phyloP scores from a whole-genome alignment of 2,888 invertebrate species.

The Cheilosia urbana region DNA sequence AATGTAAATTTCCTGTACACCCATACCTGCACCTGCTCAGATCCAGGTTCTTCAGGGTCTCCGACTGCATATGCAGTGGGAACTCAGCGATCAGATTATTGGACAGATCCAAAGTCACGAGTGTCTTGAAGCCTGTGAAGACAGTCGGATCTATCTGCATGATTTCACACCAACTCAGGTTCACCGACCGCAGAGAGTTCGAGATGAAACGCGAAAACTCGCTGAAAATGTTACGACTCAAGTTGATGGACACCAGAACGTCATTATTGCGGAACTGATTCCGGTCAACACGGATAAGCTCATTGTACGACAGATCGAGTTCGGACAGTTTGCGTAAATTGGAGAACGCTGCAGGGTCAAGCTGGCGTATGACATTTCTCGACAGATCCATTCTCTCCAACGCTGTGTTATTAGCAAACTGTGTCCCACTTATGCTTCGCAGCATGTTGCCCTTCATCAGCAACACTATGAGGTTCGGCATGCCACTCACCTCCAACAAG shows the following conservation, averaged over 20 bases:
- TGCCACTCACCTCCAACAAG: slow-evolving; percentile 86
- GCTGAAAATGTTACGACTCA: slow-evolving; percentile 88
- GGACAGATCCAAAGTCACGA: slow-evolving; percentile 87
- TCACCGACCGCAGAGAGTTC: slow-evolving; percentile 85
- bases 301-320: slow-evolving; percentile 89
- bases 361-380: slow-evolving; percentile 86
- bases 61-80: slow-evolving; percentile 87
- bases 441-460: slow-evolving; percentile 88
- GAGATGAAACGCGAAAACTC: slow-evolving; percentile 86
- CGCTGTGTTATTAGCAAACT: slow-evolving; percentile 87
- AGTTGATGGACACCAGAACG: slow-evolving; percentile 86
- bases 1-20: slow-evolving; percentile 12
- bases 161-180: slow-evolving; percentile 89
- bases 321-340: slow-evolving; percentile 85
- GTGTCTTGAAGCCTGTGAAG: slow-evolving; percentile 86
- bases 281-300: slow-evolving; percentile 86
- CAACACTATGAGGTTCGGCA: slow-evolving; percentile 86
- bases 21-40: slow-evolving; percentile 83
- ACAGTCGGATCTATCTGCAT: slow-evolving; percentile 85
- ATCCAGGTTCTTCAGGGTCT: slow-evolving; percentile 86
- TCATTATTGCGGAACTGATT: slow-evolving; percentile 86
- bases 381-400: slow-evolving; percentile 88
- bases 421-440: slow-evolving; percentile 85
- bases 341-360: slow-evolving; percentile 87
- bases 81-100: slow-evolving; percentile 87